A percentile compares a stretch with the other conserved stretches of the same genome.
phyloP scores from a whole-genome alignment of 2,888 invertebrate genomes.

The Caenorhabditis drosophilae region DNA sequence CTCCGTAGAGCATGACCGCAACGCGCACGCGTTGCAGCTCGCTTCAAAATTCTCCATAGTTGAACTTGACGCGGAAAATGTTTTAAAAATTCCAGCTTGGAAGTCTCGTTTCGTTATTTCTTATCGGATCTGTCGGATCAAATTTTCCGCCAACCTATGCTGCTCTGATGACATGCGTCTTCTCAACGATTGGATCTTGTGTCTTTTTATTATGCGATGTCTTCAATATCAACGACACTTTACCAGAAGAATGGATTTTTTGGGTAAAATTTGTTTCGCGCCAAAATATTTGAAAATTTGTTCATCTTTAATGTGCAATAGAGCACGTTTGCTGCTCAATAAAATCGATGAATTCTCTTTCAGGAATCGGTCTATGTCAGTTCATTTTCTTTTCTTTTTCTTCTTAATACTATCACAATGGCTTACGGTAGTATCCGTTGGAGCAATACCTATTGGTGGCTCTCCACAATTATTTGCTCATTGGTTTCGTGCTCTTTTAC shows the following conservation, averaged over 20 bases:
- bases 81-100: conserved; percentile 27
- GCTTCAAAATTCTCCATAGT: no score
- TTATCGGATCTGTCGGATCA: conserved; percentile 40
- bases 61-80: no score
- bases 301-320: background rate
- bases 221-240: conserved; percentile 36
- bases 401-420: conserved; percentile 43
- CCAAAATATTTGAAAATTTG: background rate
- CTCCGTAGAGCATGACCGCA: no score
- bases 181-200: conserved; percentile 26
- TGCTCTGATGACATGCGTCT: conserved; percentile 28
- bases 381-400: conserved; percentile 36
- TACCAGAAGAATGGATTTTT: conserved; percentile 40
- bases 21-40: no score
- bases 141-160: conserved; percentile 43
- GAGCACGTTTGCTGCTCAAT: background rate
- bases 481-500: conserved; percentile 19
- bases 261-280: conserved; percentile 24
- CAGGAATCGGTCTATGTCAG: conserved; percentile 36
- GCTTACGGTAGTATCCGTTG: conserved; percentile 44
- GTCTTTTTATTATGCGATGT: conserved; percentile 30
- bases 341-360: background rate
- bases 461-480: conserved; percentile 24
- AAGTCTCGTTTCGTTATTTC: conserved; percentile 14
- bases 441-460: conserved; percentile 39